Conservation (phyloP, 2,888 invertebrate species). For the Vanessa cardui region DNA sequence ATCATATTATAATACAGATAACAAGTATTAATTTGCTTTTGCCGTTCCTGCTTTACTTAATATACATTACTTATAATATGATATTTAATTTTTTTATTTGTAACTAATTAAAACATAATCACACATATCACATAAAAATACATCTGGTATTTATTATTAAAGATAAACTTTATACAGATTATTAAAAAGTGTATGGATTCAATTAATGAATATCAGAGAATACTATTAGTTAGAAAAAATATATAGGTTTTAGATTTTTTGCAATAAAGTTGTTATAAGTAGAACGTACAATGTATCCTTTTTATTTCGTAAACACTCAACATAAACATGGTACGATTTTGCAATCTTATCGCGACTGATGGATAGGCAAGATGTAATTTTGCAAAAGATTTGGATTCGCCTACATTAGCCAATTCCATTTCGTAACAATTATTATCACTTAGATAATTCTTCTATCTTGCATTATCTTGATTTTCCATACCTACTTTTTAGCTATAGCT, state of each 20-base stretch:
- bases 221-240: no score
- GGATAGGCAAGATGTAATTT: slow-evolving; percentile 41
- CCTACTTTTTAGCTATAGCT: slow-evolving; percentile 26
- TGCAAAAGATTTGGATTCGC: slow-evolving; percentile 37
- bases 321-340: slow-evolving; percentile 58
- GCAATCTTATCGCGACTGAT: slow-evolving; percentile 63
- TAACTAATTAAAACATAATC: background rate
- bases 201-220: no score
- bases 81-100: background rate
- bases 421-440: slow-evolving; percentile 24
- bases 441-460: slow-evolving; percentile 21
- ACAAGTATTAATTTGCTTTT: slow-evolving; percentile 18
- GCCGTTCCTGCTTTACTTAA: slow-evolving; percentile 6
- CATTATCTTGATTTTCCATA: slow-evolving; percentile 29
- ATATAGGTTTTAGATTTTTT: no score
- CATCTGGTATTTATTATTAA: background rate
- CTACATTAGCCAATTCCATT: slow-evolving; percentile 2
- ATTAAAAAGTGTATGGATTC: no score
- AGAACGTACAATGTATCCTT: slow-evolving; percentile 14
- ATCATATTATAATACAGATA: slow-evolving; percentile 22
- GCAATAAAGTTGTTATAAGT: background rate
- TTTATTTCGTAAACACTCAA: slow-evolving; percentile 39
- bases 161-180: no score
- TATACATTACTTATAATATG: background rate
- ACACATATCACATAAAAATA: no score